These are phyloP conservation scores for Trogon melanurus DNA, from an alignment of 2,113 vertebrate genomes.

Conservation along the genomic window DNA sequence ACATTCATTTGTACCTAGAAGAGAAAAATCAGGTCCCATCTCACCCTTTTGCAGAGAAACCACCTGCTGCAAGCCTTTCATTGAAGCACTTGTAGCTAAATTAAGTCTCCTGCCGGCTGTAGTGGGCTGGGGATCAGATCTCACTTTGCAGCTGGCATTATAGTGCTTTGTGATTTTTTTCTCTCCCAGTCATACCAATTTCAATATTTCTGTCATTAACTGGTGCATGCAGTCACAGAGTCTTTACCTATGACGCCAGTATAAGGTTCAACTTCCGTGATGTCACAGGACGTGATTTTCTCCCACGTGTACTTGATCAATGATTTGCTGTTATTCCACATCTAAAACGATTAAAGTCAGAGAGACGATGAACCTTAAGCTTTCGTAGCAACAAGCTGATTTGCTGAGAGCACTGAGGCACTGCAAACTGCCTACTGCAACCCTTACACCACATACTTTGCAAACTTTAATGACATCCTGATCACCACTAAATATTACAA, in stretches of 20 bases:
- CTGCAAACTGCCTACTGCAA: neutral
- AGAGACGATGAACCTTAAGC: neutral
- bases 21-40: neutral
- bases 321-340: conserved; percentile 94
- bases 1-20: conserved; percentile 78
- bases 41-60: neutral
- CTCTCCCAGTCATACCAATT: neutral
- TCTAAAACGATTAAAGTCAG: conserved; percentile 75
- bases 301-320: conserved; percentile 85
- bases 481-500: neutral
- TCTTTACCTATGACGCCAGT: conserved; percentile 81
- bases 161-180: neutral
- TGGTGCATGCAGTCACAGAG: neutral
- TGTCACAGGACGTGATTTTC: conserved; percentile 68
- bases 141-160: neutral
- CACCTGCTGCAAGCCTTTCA: neutral
- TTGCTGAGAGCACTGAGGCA: neutral
- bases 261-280: conserved; percentile 86
- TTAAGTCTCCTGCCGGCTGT: neutral
- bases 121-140: neutral
- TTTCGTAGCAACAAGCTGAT: neutral
- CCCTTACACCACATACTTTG: neutral
- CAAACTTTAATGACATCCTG: neutral
- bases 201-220: neutral
- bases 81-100: neutral